Evolutionary conservation across 2,113 vertebrate genomes (phyloP).

Genomic region (Hydropotes inermis): DNA sequence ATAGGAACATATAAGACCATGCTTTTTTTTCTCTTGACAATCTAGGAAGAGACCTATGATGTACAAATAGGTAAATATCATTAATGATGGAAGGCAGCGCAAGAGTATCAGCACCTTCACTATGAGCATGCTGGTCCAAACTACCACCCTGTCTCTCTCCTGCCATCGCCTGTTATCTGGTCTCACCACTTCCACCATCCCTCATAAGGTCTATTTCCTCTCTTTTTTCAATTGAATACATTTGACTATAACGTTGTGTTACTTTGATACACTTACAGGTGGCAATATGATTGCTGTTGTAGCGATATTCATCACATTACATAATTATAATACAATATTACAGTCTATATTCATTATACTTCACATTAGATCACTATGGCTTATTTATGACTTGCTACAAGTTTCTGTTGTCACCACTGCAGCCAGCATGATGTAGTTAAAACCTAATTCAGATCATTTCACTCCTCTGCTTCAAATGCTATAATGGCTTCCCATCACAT

Average conservation of each 20-base stretch:
- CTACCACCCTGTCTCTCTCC: not conserved
- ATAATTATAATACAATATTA: not conserved
- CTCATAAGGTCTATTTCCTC: not conserved
- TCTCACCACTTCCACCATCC: not conserved
- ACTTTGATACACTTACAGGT: not conserved
- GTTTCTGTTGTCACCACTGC: not conserved
- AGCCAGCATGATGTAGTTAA: not conserved
- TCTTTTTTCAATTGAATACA: not conserved
- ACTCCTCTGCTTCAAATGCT: not conserved
- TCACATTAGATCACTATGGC: not conserved
- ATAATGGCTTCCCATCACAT: not conserved
- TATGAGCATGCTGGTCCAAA: not conserved
- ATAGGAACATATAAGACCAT: not conserved
- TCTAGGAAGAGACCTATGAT: not conserved
- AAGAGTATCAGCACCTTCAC: not conserved
- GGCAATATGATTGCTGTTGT: not conserved
- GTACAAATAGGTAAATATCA: not conserved
- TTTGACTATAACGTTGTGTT: not conserved
- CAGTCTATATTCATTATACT: not conserved
- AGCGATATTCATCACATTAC: not conserved
- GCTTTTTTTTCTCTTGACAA: constrained; percentile 11
- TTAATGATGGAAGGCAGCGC: not conserved
- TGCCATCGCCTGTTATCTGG: not conserved
- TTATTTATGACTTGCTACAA: not conserved
- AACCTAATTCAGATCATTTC: not conserved